Evolutionary conservation across 2,797 vertebrate genomes (phyloP).

Genomic region (Syndactyla subalaris): DNA sequence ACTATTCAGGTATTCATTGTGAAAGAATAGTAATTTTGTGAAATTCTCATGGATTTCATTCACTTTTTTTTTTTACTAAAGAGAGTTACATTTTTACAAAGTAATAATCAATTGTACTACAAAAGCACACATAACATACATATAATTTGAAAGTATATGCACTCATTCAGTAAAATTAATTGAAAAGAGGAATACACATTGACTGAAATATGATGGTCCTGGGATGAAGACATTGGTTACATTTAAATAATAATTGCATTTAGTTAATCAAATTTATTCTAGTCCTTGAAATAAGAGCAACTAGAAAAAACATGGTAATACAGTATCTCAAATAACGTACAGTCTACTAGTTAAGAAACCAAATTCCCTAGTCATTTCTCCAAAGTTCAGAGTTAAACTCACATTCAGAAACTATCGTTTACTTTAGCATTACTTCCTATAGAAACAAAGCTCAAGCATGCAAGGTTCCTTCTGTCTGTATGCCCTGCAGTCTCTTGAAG

Average conservation of each 20-base stretch:
- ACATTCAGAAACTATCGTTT: not conserved
- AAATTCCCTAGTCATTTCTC: not conserved
- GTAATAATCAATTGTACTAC: not conserved
- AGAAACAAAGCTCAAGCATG: not conserved
- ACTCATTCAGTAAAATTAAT: not conserved
- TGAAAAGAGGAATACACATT: not conserved
- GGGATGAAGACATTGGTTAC: not conserved
- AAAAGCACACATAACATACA: not conserved
- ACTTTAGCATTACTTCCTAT: not conserved
- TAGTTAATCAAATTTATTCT: not conserved
- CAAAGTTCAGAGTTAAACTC: not conserved
- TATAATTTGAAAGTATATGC: not conserved
- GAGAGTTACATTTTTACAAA: not conserved
- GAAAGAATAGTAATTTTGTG: not conserved
- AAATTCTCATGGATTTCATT: not conserved
- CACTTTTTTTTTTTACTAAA: not conserved
- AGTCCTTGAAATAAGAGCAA: not conserved
- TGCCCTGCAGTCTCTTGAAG: not conserved
- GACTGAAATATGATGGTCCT: not conserved
- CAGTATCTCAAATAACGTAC: not conserved
- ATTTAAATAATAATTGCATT: not conserved
- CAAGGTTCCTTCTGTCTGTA: not conserved
- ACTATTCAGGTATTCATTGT: not conserved
- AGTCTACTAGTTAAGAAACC: not conserved
- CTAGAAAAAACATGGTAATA: not conserved